Evolutionary conservation across 2,888 invertebrate genomes (phyloP), one percentile per base, ranked within the genome.

Genomic region (Hirtodrosophila histrioides): DNA sequence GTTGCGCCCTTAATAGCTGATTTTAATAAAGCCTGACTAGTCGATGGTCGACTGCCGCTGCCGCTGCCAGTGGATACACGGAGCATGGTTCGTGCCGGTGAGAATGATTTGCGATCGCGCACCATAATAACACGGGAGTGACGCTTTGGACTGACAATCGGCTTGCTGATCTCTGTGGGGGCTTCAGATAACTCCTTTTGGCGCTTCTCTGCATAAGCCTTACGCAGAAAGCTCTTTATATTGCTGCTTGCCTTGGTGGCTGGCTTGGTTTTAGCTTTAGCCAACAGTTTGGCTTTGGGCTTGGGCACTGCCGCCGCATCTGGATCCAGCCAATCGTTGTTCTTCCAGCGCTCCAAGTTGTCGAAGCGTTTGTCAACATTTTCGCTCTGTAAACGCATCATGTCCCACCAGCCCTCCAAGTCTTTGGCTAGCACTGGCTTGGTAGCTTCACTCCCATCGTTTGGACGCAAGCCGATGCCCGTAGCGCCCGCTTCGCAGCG

Each of bases 401-500:
- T 94, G 69, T 96, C 89, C 91, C 91, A 91, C 78, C 91, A 91
- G 3, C 96, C 96, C 83, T 95, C 95, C 44, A 96, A 92, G 91
- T 96, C 96, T 61, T 93, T 93, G 69, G 93, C 92, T 3, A 81
- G 65, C 37, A 91, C 89, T 0, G 78, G 77, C 55, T 89, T 90
- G 0, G 87, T 80, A 5, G 63, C 65, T 33, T 89, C 89, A 45
- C 89, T 88, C 8, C 86, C 91, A 60, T 86, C 86, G 43, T 71
- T 71, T 0, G 57, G 43, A 0, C 33, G 46, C 4, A 53, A 23
- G 1, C 60, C 72, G 5, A 70, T 61, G 3, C 88, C 78, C 0
- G 56, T 79, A 0, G 78, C 86, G 0, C 88, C 79, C 0, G 81
- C 62, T 39, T 91, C 91, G 73, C 88, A 92, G 0, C 89, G 84